Conservation (phyloP, 1,140 invertebrate genomes). For the Samia ricini region DNA sequence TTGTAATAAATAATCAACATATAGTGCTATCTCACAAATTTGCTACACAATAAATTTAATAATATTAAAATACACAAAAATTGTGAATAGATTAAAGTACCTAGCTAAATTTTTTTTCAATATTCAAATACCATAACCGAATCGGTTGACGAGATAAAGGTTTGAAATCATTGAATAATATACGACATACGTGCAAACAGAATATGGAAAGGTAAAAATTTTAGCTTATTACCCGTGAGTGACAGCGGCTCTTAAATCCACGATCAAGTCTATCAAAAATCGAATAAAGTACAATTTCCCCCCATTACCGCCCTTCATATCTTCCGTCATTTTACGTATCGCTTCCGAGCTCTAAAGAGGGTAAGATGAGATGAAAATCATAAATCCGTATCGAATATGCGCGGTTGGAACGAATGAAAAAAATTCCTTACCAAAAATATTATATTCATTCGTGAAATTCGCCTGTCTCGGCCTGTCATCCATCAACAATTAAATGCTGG, state of each 20-base stretch:
- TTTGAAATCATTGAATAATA: no score
- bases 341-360: constrained; percentile 68
- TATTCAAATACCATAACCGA: no score
- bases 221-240: constrained; percentile 32
- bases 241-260: constrained; percentile 63
- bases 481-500: constrained; percentile 73
- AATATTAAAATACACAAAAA: no score
- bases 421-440: constrained; percentile 47
- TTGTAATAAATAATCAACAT: no score
- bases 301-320: constrained; percentile 72
- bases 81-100: no score
- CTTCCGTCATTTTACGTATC: constrained; percentile 75
- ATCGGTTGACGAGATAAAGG: no score
- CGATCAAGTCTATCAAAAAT: constrained; percentile 74
- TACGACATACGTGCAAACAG: neutral
- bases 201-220: neutral
- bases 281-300: constrained; percentile 75
- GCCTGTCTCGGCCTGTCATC: constrained; percentile 47
- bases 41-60: no score
- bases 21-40: no score
- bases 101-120: no score
- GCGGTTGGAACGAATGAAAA: constrained; percentile 52
- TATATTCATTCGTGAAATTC: constrained; percentile 57
- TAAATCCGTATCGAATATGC: constrained; percentile 71
- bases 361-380: constrained; percentile 69